Evolutionary conservation across 2,888 invertebrate genomes (phyloP), one percentile per base, ranked within the genome.

Genomic region (Choristoneura rosaceana): DNA sequence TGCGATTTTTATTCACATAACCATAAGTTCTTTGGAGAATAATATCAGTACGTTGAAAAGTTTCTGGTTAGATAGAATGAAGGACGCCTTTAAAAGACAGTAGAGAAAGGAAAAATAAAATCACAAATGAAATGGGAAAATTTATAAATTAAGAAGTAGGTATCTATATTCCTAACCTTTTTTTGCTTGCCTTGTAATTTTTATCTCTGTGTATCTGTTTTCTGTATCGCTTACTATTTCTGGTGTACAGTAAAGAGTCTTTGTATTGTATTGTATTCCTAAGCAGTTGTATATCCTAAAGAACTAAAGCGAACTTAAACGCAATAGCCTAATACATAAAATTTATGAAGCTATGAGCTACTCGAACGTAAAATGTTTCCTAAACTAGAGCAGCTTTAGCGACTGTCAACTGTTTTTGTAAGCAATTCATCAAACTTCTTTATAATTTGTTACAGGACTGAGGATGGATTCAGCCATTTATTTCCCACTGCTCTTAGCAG

Each of bases 401-500:
- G 61, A 17, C 14, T 41, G 17, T 14, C 41, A 15, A 41, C 25
- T 60, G 60, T 64, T 63, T 47, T 64, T 34, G n/a, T 7, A 33
- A 47, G 50, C 50, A n/a, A 34, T 45, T 63, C 14, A 64, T 50
- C 50, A 33, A 47, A 45, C 8, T 45, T 47, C 33, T 33, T 63
- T 33, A 63, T 33, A 62, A 74, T 76, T 82, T 78, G 75, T 87
- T 86, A 50, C 85, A 87, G 87, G 77, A 64, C 75, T 73, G 78
- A 80, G 69, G 68, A 90, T 90, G 90, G 83, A 80, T 73, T 74
- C 78, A 9, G 70, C 76, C 71, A 58, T 84, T 71, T 74, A 81
- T 67, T 74, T 89, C 50, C 86, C 85, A 74, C 76, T 89, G 77
- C 70, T 88, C 17, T 64, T 88, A n/a, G 81, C 82, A 59, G 77